Percentiles rank a stretch among this genome's conserved stretches.
Conservation (phyloP, 2,888 invertebrate species). For the Sepiola atlantica region DNA sequence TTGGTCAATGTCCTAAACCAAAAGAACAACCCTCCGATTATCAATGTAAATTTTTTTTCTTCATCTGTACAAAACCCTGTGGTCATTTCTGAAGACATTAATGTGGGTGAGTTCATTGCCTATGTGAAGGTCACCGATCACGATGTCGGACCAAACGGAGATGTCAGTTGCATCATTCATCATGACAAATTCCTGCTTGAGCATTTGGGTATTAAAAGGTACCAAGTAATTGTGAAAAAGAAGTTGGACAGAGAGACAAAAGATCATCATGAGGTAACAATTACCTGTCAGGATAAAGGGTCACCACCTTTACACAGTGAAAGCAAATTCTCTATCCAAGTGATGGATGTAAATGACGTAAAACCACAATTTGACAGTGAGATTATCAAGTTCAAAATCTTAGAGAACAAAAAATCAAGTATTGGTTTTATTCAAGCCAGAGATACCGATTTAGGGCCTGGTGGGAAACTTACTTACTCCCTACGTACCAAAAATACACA, state of each 20-base stretch:
- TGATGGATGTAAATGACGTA: slow-evolving; percentile 21
- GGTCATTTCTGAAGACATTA: background rate
- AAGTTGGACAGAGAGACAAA: background rate
- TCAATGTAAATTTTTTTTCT: background rate
- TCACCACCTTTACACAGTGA: background rate
- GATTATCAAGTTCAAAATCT: slow-evolving; percentile 48
- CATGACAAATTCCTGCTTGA: slow-evolving; percentile 54
- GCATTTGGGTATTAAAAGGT: slow-evolving; percentile 57
- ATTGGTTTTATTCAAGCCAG: background rate
- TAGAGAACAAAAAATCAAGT: slow-evolving; percentile 15
- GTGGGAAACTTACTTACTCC: background rate
- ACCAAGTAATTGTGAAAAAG: slow-evolving; percentile 38
- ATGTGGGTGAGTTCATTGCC: background rate
- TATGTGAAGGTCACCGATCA: slow-evolving; percentile 1
- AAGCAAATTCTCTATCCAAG: background rate
- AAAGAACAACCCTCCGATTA: slow-evolving; percentile 51
- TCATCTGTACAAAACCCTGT: background rate
- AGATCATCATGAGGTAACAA: background rate
- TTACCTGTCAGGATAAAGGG: background rate
- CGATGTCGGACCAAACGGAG: slow-evolving; percentile 55
- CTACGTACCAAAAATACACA: background rate
- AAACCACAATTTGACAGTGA: slow-evolving; percentile 54
- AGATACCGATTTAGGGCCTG: background rate
- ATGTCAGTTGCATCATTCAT: slow-evolving; percentile 57
- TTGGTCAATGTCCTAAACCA: slow-evolving; percentile 56